Evolutionary conservation across 2,888 invertebrate genomes (phyloP), one percentile per base, ranked within the genome.

Genomic region (Dynastes grantii): DNA sequence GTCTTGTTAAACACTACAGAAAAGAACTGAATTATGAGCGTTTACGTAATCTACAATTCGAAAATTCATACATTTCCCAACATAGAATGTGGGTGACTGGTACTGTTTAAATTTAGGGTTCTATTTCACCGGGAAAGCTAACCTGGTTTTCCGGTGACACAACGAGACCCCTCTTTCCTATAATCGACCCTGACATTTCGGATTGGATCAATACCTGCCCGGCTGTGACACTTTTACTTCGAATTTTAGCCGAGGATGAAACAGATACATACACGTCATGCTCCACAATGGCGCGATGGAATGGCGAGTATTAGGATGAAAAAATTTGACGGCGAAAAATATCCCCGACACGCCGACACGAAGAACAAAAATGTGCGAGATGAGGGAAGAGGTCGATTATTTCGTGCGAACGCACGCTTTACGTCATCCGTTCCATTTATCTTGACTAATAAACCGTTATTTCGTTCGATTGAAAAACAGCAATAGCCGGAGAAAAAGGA

Each of bases 171-270:
- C 73, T 45, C 61, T 61, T 49, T n/a, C 61, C 55, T 16, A 32
- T 61, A 75, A 75, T 75, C 73, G 73, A 75, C 73, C 73, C 73
- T 75, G 73, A 75, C 73, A 75, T 75, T 75, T 75, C 45, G 61
- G 22, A 40, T 27, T 45, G 71, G 68, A 75, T 75, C 73, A 75
- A 75, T 75, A 75, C 73, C 22, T 75, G 27, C 61, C 45, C 45
- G 29, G 32, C 65, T 61, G 73, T 75, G 73, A 75, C 73, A 63
- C 61, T 61, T 75, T 75, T 75, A 75, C 73, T 61, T 75, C 73
- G 61, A 61, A 61, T 75, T 75, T 75, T 40, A 37, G 40, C 58
- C 40, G 55, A 58, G 55, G 61, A 75, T 75, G 61, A 29, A 75
- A 40, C 55, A 13, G 37, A 55, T 27, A 45, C 68, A 27, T 51